Evolutionary conservation across 2,888 invertebrate genomes (phyloP).

Genomic region (Tupiocoris notatus): DNA sequence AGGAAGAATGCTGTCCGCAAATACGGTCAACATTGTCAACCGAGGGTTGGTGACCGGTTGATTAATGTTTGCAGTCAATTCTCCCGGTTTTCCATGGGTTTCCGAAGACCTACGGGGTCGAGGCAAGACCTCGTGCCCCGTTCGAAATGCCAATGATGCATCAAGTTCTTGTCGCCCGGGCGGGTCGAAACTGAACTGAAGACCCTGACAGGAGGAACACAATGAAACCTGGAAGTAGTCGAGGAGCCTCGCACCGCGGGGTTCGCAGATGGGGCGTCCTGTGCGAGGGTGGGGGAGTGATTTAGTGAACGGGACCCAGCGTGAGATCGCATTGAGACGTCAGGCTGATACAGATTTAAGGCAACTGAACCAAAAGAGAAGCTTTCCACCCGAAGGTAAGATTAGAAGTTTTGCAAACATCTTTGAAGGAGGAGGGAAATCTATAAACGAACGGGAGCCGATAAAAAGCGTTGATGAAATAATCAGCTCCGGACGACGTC

Average conservation of each 20-base stretch:
- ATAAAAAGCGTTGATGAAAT: constrained; percentile 31
- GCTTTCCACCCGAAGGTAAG: background rate
- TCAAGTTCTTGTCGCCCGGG: background rate
- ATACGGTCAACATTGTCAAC: background rate
- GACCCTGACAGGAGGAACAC: background rate
- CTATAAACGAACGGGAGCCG: background rate
- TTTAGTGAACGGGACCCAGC: constrained; percentile 33
- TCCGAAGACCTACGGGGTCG: background rate
- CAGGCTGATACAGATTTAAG: constrained; percentile 36
- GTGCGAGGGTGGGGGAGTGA: constrained; percentile 14
- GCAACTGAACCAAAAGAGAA: constrained; percentile 1
- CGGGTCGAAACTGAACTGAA: background rate
- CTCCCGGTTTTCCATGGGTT: background rate
- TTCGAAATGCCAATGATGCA: too few species aligned
- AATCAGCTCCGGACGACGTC: constrained; percentile 24
- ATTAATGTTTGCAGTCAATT: background rate
- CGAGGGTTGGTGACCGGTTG: background rate
- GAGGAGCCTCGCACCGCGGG: constrained; percentile 15
- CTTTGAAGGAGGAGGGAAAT: background rate
- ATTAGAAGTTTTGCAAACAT: constrained; percentile 8
- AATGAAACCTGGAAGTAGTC: background rate
- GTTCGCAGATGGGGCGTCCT: constrained; percentile 19
- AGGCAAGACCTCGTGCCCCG: background rate
- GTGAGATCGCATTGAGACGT: constrained; percentile 35
- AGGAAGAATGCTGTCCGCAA: background rate